Conservation (phyloP, 2,797 vertebrate species). For the Phalanger gymnotis region DNA sequence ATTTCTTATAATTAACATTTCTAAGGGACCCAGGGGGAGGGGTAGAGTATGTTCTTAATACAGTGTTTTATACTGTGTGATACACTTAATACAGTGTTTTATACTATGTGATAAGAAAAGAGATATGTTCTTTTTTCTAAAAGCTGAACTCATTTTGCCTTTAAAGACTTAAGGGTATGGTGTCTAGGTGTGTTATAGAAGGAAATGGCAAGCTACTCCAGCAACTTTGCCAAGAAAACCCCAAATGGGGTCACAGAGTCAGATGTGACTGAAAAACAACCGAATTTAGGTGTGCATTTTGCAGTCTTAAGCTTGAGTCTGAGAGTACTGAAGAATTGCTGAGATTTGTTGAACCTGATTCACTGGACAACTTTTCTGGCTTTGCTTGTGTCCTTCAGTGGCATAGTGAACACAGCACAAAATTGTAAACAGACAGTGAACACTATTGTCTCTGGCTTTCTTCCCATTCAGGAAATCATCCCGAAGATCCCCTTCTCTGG, state of each 20-base stretch:
- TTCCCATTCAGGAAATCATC: background rate
- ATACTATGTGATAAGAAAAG: background rate
- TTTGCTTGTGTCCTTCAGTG: background rate
- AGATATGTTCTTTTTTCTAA: background rate
- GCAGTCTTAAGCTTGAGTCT: conserved; percentile 9
- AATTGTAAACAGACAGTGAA: background rate
- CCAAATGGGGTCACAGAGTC: background rate
- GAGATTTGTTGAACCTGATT: conserved; percentile 12
- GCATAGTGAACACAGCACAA: background rate
- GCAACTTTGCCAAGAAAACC: background rate
- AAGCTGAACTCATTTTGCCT: background rate
- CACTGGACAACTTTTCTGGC: background rate
- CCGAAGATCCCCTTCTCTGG: background rate
- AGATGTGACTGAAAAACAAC: background rate
- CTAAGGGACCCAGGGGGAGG: background rate
- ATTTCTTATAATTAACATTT: background rate
- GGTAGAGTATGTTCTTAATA: background rate
- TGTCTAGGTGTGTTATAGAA: background rate
- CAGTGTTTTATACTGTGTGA: too few relatives aligned
- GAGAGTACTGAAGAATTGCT: conserved; percentile 31
- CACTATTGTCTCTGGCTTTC: background rate
- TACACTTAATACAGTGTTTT: background rate
- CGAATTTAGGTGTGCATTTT: background rate
- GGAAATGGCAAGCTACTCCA: background rate
- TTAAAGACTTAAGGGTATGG: background rate